phyloP scores from a whole-genome alignment of 1,140 invertebrate genomes.

The Papilio polyxenes region DNA sequence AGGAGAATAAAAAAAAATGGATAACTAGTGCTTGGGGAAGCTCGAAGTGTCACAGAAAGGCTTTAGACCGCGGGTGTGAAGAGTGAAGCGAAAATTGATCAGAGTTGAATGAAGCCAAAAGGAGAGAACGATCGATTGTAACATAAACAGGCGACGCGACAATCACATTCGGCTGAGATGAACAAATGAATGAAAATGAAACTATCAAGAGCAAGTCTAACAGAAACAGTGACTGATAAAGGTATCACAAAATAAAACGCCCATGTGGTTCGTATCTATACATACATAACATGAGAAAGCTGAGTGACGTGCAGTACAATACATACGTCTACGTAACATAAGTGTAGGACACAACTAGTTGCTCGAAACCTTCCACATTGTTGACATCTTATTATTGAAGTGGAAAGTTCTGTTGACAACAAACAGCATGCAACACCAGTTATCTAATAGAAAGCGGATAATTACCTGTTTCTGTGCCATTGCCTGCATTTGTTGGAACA shows the following conservation, averaged over 20 bases:
- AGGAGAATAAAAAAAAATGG: conserved; percentile 58
- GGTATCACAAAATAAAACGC: conserved; percentile 81
- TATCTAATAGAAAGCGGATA: conserved; percentile 69
- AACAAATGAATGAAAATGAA: conserved; percentile 76
- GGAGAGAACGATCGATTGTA: conserved; percentile 54
- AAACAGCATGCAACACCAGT: conserved; percentile 65
- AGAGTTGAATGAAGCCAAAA: conserved; percentile 65
- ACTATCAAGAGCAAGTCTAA: conserved; percentile 78
- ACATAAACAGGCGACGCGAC: conserved; percentile 69
- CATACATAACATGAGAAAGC: conserved; percentile 71
- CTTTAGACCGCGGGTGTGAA: conserved; percentile 65
- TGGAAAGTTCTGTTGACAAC: conserved; percentile 45
- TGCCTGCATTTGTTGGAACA: conserved; percentile 97
- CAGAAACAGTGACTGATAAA: conserved; percentile 78
- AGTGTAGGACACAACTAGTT: conserved; percentile 52
- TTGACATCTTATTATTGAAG: conserved; percentile 33
- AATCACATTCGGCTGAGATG: conserved; percentile 72
- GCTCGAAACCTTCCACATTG: conserved; percentile 32
- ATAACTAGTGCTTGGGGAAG: conserved; percentile 70
- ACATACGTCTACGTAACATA: conserved; percentile 57
- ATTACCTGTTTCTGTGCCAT: conserved; percentile 97
- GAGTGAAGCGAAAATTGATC: conserved; percentile 64
- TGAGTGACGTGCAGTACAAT: conserved; percentile 68
- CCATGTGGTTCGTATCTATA: conserved; percentile 68
- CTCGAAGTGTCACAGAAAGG: conserved; percentile 69